Evolutionary conservation across 2,888 invertebrate species (phyloP).

Genomic region (Rhodophaea formosa): DNA sequence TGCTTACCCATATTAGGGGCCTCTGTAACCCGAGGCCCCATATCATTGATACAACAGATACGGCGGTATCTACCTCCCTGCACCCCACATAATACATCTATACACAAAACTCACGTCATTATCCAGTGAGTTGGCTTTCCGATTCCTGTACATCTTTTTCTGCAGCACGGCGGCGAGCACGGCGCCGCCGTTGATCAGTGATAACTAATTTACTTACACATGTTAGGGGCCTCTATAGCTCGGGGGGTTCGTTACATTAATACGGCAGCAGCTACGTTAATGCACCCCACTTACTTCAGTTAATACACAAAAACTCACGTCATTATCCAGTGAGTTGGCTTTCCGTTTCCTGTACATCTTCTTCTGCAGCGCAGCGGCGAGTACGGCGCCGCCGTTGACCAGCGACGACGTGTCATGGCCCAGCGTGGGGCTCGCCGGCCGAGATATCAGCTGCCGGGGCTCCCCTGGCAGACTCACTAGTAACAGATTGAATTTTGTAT

Average conservation of each 20-base stretch:
- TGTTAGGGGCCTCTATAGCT: no score
- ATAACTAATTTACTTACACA: no score
- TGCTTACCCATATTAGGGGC: no score
- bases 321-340: conserved; percentile 77
- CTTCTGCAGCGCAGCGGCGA: conserved; percentile 92
- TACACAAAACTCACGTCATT: conserved; percentile 51
- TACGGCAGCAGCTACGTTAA: no score
- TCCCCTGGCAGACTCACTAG: conserved; percentile 45
- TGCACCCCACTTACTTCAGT: no score
- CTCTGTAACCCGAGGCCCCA: no score
- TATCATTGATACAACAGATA: no score
- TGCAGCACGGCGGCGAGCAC: conserved; percentile 91
- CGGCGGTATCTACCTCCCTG: no score
- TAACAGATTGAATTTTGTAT: conserved; percentile 12
- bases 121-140: conserved; percentile 84
- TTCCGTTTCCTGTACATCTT: conserved; percentile 92
- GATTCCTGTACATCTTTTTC: conserved; percentile 91
- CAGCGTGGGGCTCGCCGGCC: conserved; percentile 70
- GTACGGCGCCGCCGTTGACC: conserved; percentile 90
- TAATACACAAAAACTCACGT: conserved; percentile 41
- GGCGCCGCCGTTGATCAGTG: conserved; percentile 89
- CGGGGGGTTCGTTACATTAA: no score
- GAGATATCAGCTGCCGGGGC: conserved; percentile 66
- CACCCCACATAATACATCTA: no score
- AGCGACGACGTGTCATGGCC: conserved; percentile 67